These are phyloP conservation scores for Hesperia comma DNA, from an alignment of 2,888 invertebrate genomes.

Conservation along the genomic window DNA sequence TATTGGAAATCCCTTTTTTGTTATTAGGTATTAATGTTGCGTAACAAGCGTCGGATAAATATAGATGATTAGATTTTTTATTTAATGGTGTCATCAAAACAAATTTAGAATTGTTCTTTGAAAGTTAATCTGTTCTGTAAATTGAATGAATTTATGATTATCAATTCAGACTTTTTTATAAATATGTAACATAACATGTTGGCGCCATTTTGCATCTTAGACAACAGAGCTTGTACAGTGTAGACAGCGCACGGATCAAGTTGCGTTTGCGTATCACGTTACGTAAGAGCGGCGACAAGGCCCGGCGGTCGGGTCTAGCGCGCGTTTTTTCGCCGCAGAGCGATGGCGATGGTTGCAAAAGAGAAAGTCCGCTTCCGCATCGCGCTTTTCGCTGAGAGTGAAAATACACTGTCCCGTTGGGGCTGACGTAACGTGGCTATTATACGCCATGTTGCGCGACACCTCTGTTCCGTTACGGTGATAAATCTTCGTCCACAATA, in stretches of 20 bases:
- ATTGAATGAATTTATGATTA: too few species aligned
- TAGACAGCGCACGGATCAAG: conserved; percentile 19
- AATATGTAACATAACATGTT: background rate
- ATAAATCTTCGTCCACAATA: conserved; percentile 43
- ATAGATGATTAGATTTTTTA: background rate
- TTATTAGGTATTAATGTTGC: background rate
- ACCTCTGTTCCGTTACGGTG: conserved; percentile 44
- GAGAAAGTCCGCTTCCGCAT: conserved; percentile 82
- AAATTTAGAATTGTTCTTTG: background rate
- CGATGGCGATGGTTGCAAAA: conserved; percentile 72
- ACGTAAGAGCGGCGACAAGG: conserved; percentile 44
- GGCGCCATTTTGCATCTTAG: conserved; percentile 23
- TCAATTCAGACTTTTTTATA: too few species aligned
- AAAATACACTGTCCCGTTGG: conserved; percentile 79
- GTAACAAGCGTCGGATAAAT: background rate
- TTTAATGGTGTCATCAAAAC: background rate
- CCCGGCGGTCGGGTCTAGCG: conserved; percentile 38
- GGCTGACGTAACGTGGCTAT: conserved; percentile 75
- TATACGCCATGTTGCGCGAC: conserved; percentile 52
- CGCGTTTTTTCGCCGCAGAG: conserved; percentile 58
- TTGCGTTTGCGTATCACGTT: conserved; percentile 35
- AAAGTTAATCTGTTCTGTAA: too few species aligned
- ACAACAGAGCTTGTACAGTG: background rate
- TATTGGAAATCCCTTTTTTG: background rate
- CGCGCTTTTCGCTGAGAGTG: conserved; percentile 82